Percentiles rank a stretch among this genome's conserved stretches.
Conservation (phyloP, 2,113 vertebrate species). For the Gasterosteus aculeatus region DNA sequence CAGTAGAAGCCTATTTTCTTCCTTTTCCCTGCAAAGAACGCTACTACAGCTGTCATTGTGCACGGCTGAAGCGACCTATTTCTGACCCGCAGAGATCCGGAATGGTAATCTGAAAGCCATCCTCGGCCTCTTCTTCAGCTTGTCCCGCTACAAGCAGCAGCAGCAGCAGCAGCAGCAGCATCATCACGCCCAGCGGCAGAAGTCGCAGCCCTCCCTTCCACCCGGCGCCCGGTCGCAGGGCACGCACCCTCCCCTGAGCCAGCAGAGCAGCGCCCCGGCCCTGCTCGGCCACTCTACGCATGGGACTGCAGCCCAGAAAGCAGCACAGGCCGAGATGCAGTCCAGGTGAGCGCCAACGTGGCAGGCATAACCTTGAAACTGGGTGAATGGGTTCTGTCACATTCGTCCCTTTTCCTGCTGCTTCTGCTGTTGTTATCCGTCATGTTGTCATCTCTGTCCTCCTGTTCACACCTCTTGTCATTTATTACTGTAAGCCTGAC, state of each 20-base stretch:
- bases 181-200: conserved; percentile 84
- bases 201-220: conserved; percentile 50
- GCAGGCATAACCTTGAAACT: not conserved
- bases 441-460: conserved; percentile 51
- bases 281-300: conserved; percentile 74
- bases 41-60: not conserved
- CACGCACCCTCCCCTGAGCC: conserved; percentile 75
- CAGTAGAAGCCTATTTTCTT: not conserved
- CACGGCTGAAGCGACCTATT: not conserved
- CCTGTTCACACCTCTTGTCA: conserved; percentile 60
- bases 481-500: conserved; percentile 54
- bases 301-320: conserved; percentile 81
- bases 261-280: conserved; percentile 77
- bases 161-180: conserved; percentile 95
- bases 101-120: conserved; percentile 99
- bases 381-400: not conserved
- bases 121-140: conserved; percentile 97
- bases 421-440: conserved; percentile 35
- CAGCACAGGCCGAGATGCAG: conserved; percentile 96
- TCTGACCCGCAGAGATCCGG: conserved; percentile 88
- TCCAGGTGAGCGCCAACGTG: conserved; percentile 79
- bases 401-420: conserved; percentile 15
- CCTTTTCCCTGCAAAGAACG: not conserved
- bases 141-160: conserved; percentile 97
- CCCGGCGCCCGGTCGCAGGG: conserved; percentile 63